A percentile compares a stretch with the other conserved stretches of the same genome.
These are phyloP conservation scores for Stigmatopora argus DNA, from an alignment of 2,113 vertebrate species.

Conservation along the genomic window DNA sequence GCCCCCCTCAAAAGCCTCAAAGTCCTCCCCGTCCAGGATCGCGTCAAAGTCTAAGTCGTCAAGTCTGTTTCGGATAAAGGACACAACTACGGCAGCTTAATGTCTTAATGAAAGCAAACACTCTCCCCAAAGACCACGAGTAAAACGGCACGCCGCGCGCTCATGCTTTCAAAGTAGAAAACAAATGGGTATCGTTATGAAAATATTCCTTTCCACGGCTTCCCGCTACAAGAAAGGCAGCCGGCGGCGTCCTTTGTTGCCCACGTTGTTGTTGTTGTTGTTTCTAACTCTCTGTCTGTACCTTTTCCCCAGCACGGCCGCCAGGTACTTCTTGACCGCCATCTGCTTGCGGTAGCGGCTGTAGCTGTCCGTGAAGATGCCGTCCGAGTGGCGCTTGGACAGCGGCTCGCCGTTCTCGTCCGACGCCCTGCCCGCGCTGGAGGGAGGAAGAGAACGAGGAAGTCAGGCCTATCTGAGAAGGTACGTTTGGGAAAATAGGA, in stretches of 20 bases:
- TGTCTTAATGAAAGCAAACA: constrained; percentile 63
- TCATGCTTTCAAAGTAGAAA: constrained; percentile 87
- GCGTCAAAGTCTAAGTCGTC: constrained; percentile 86
- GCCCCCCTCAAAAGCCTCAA: constrained; percentile 80
- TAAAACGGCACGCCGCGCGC: constrained; percentile 82
- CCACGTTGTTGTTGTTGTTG: constrained; percentile 55
- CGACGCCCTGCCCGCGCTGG: constrained; percentile 69
- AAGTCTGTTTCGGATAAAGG: constrained; percentile 85
- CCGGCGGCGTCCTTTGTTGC: constrained; percentile 89
- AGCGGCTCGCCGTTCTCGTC: constrained; percentile 86
- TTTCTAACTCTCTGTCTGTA: constrained; percentile 99
- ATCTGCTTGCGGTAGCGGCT: constrained; percentile 99
- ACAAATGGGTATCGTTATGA: constrained; percentile 97
- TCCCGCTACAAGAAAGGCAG: constrained; percentile 95
- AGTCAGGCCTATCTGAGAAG: no score
- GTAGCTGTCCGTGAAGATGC: constrained; percentile 99
- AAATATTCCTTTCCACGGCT: constrained; percentile 99
- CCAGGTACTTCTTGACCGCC: constrained; percentile 99
- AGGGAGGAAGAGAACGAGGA: constrained; percentile 20
- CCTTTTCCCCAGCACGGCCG: constrained; percentile 98
- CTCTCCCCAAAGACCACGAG: constrained; percentile 76
- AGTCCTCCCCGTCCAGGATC: constrained; percentile 81
- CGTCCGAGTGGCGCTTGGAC: constrained; percentile 95
- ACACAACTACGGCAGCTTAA: constrained; percentile 95
- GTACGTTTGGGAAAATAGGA: not conserved